Base-by-base conservation (phyloP, 2,113 vertebrate genomes). In the Vimba vimba region DNA sequence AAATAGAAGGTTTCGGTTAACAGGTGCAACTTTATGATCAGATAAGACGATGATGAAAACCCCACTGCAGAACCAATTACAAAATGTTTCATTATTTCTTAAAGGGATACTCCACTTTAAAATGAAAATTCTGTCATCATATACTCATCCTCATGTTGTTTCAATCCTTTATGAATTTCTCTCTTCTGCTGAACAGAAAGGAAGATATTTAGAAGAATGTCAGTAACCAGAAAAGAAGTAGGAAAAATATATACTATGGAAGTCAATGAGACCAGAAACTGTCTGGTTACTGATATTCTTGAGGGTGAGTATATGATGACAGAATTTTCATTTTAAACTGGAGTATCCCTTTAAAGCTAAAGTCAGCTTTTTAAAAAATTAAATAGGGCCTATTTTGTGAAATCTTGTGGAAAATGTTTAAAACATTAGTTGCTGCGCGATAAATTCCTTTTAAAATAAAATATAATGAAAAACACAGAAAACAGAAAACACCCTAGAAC, bases 1-100 rank as follows among this genome's bases (percentile, higher is more conserved):
- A 43, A 79, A 47, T 19, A 25, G 11, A 55, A 27, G 4, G 55
- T 75, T 73, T 75, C 78, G 12, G 66, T 75, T 82, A 57, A 55
- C 86, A 87, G 83, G 83, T 87, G 86, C 60, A 39, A 47, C 71
- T 66, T 74, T 43, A 47, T 45, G 43, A 84, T 89, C 85, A 89
- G 82, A 80, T 89, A 82, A 86, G 84, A 64, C 45, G 77, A 89
- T 68, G 76, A 71, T 78, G 84, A 77, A 27, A 77, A 77, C 55
- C 75, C 27, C 27, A 55, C 15, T 77, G 45, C 75, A 69, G 30
- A 69, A 36, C 13, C 30, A 55, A 55, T 27, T 27, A 27, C 27
- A 27, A 27, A 27, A 27, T 27, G 27, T 27, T 47, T 47, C 43
- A 27, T n/a, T 45, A 73, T 47, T 52, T 77, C 17, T 30, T 23